Percentiles rank a stretch among this genome's conserved stretches.
Conservation (phyloP, 2,888 invertebrate genomes). For the Tolmerus cingulatus region DNA sequence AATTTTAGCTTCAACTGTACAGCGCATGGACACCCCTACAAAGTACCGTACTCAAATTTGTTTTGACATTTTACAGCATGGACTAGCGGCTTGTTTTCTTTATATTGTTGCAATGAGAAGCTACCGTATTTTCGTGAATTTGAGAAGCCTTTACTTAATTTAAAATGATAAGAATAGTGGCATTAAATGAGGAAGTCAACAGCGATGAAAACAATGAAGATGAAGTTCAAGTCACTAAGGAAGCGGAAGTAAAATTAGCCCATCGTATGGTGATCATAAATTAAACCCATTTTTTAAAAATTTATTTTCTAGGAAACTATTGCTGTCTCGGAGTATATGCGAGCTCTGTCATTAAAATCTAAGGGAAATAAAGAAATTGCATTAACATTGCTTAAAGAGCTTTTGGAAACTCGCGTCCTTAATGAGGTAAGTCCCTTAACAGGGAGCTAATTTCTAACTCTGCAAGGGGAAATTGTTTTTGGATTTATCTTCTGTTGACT, state of each 20-base stretch:
- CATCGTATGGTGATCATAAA: neutral
- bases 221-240: conserved; percentile 51
- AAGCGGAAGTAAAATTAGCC: conserved; percentile 50
- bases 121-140: neutral
- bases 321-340: conserved; percentile 79
- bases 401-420: conserved; percentile 71
- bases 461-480: no score
- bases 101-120: neutral
- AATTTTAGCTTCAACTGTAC: neutral
- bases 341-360: conserved; percentile 75
- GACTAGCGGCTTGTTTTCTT: neutral
- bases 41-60: neutral
- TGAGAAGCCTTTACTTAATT: neutral
- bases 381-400: conserved; percentile 71
- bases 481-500: neutral
- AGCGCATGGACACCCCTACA: neutral
- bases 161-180: conserved; percentile 51
- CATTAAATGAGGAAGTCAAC: conserved; percentile 50
- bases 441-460: neutral
- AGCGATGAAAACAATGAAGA: conserved; percentile 48
- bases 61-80: conserved; percentile 8
- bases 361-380: conserved; percentile 74
- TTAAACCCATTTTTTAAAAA: neutral
- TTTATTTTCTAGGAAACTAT: conserved; percentile 72
- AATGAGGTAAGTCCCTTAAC: conserved; percentile 62